Conservation (phyloP, 2,113 vertebrate species). For the Siphamia tubifer region DNA sequence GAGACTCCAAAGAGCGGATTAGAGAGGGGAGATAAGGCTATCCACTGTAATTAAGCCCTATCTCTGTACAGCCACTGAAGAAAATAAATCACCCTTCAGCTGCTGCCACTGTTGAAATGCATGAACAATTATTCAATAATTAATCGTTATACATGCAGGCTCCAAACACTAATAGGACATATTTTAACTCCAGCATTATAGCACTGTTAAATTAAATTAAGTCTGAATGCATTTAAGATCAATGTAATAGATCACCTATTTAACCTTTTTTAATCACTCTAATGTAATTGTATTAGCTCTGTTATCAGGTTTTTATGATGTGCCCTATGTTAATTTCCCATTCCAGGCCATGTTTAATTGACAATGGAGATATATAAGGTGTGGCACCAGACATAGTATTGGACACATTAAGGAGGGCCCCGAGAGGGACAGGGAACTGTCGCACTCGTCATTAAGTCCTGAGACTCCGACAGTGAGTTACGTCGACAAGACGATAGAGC, state of each 20-base stretch:
- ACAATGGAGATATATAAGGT: slow-evolving; percentile 41
- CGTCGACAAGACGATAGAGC: no score
- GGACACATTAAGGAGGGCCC: slow-evolving; percentile 7
- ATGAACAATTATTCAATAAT: slow-evolving; percentile 93
- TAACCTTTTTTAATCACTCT: slow-evolving; percentile 78
- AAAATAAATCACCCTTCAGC: slow-evolving; percentile 87
- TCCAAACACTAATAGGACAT: slow-evolving; percentile 86
- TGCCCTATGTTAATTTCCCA: slow-evolving; percentile 49
- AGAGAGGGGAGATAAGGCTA: slow-evolving; percentile 81
- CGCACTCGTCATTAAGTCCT: no score
- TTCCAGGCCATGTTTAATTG: slow-evolving; percentile 51
- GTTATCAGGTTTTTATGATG: slow-evolving; percentile 70
- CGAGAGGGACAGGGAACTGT: no score
- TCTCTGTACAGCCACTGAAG: slow-evolving; percentile 73
- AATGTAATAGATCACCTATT: slow-evolving; percentile 84
- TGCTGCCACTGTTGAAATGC: slow-evolving; percentile 83
- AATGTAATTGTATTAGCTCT: slow-evolving; percentile 73
- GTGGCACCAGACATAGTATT: slow-evolving; percentile 23
- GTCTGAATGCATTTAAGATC: slow-evolving; percentile 80
- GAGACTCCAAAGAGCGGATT: slow-evolving; percentile 66
- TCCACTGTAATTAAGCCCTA: slow-evolving; percentile 84
- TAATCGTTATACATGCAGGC: slow-evolving; percentile 88
- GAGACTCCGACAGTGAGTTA: no score
- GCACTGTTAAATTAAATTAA: slow-evolving; percentile 87
- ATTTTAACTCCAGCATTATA: slow-evolving; percentile 82